Conservation (phyloP, 2,797 vertebrate species). For the Poeciliopsis turneri region DNA sequence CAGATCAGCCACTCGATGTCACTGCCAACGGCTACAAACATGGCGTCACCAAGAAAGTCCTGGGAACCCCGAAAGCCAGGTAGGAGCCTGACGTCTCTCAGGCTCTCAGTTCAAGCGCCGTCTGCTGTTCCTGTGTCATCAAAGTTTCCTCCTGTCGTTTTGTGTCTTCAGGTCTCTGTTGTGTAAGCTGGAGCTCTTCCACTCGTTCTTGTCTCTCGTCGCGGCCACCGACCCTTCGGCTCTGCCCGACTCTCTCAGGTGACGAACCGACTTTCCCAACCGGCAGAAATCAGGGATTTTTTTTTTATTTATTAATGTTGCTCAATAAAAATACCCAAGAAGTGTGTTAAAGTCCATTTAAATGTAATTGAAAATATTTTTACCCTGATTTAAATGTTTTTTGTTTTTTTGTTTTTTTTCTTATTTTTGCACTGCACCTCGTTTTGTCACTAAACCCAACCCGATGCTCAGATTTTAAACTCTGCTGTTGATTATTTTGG, state of each 20-base stretch:
- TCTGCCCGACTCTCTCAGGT: conserved; percentile 89
- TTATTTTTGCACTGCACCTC: not conserved
- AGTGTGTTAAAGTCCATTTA: not conserved
- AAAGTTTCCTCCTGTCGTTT: not conserved
- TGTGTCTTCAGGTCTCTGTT: conserved; percentile 84
- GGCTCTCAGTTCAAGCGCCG: no score
- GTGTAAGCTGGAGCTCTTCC: conserved; percentile 93
- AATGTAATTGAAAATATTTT: not conserved
- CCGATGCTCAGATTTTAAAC: not conserved
- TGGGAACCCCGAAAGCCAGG: conserved; percentile 86
- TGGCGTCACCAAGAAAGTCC: conserved; percentile 87
- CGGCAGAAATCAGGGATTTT: not conserved
- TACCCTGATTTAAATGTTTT: not conserved
- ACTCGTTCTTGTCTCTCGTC: conserved; percentile 85
- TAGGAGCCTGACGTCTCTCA: conserved; percentile 43
- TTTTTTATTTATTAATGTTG: not conserved
- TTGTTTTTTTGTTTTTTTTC: not conserved
- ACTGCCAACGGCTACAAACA: conserved; percentile 93
- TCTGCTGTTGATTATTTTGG: not conserved
- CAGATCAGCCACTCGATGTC: conserved; percentile 89
- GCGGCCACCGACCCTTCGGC: conserved; percentile 75
- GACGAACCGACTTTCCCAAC: conserved; percentile 31
- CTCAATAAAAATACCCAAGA: not conserved
- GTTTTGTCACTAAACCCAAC: not conserved
- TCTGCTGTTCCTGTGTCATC: not conserved